Base-by-base conservation (phyloP, 2,888 invertebrate genomes). In the Clistopyga incitator region DNA sequence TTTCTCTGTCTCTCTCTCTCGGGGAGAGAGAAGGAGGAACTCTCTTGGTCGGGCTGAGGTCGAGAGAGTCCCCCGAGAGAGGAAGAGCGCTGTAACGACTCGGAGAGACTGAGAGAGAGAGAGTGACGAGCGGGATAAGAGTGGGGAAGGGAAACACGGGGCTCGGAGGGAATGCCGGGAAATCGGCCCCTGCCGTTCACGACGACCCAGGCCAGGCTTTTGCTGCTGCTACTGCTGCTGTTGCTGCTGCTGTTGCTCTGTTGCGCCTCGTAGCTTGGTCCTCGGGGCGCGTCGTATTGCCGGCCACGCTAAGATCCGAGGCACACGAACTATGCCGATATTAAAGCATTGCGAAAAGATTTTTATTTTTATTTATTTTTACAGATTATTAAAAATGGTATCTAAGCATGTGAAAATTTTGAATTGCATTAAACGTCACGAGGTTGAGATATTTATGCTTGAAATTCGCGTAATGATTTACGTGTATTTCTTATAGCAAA, bases 21-120 rank as follows among this genome's bases (percentile, higher is more conserved):
- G 52, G 71, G 34, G 65, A n/a, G n/a, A n/a, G n/a, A n/a, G n/a
- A n/a, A n/a, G n/a, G n/a, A n/a, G n/a, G n/a, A n/a, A n/a, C n/a
- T n/a, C 82, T 70, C 76, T 75, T 64, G 71, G 64, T 56, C 67
- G 65, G 45, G 54, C 70, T 59, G 68, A 76, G 79, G 67, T 65
- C 78, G 81, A 77, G 87, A 88, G 86, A 87, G 84, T 65, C 47
- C 56, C 42, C 67, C 61, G 74, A 83, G 85, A 85, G 84, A 85
- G 83, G 83, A 77, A 86, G 82, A 86, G 10, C 84, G 80, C 79
- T 77, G 70, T 54, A 71, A 50, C 52, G 78, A 85, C 68, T 68
- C 82, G 80, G 84, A 82, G n/a, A 82, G 76, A 85, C 80, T n/a
- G 29, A 29, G 29, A 2, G 29, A 80, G 67, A 38, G 76, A 82